Evolutionary conservation across 2,113 vertebrate genomes (phyloP), one percentile per base, ranked within the genome.

Genomic region (Crotalus horridus): DNA sequence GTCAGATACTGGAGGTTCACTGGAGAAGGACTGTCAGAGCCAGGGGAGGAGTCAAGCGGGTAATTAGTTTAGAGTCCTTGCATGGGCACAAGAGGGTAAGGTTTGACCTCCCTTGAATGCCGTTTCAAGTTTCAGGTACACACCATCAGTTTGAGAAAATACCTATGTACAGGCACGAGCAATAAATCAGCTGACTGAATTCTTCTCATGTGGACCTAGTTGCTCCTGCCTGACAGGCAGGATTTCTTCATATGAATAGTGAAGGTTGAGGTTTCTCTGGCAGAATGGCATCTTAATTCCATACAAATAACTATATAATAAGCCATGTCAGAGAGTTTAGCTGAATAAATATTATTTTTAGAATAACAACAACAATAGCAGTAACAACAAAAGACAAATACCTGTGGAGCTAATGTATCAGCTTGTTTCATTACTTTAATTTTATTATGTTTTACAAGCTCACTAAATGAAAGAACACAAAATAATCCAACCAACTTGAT

Each of bases 321-420:
- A 88, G 13, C 4, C 20, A 88, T 26, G 53, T 81, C 69, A 81
- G 15, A 39, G 33, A 17, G 69, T 39, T 81, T 81, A 9, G 6
- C 17, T 20, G 69, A 81, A 81, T 39, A 81, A 39, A 81, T 39
- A 81, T 74, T 48, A 29, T 87, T 87, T 87, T 51, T 53, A 87
- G 85, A 87, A 87, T 46, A 87, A 26, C 46, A 87, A 46, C 20
- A 86, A 46, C 20, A 86, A 86, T 3, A 51, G 23, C 85, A 46
- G 46, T 24, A 24, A 48, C 61, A 92, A n/a, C 81, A 46, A 88
- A 91, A 89, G 89, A 87, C 91, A 94, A 92, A 94, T 87, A 59
- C 29, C 59, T 39, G 39, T 69, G 93, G 61, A 95, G 89, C 0
- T 94, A 96, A 95, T 58, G 39, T 85, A 91, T 1, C 1, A 93